phyloP scores from a whole-genome alignment of 1,140 invertebrate species.

The Drosophila watanabei region DNA sequence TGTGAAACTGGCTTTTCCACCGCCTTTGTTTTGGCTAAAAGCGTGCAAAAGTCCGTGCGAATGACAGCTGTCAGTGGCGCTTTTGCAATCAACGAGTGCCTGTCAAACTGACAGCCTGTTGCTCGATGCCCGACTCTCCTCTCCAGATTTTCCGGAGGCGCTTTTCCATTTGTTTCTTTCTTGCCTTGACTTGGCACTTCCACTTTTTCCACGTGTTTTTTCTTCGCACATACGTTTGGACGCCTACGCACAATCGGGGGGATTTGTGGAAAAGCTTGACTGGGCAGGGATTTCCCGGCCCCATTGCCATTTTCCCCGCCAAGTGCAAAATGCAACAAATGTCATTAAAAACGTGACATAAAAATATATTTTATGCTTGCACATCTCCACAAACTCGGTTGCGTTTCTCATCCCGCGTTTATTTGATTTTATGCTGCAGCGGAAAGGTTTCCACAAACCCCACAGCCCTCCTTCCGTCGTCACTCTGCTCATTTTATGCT shows the following conservation, averaged over 20 bases:
- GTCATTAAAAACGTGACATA: constrained; percentile 80
- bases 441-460: constrained; percentile 32
- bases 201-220: constrained; percentile 27
- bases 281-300: background rate
- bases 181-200: constrained; percentile 30
- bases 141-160: background rate
- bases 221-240: constrained; percentile 35
- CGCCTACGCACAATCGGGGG: constrained; percentile 34
- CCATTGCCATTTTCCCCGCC: constrained; percentile 21
- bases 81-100: constrained; percentile 65
- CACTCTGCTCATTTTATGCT: constrained; percentile 67
- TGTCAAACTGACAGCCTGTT: constrained; percentile 77
- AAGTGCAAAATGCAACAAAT: constrained; percentile 81
- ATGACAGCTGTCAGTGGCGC: constrained; percentile 78
- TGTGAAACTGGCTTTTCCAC: background rate
- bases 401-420: constrained; percentile 22
- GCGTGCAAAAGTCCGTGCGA: constrained; percentile 45
- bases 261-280: background rate
- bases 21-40: constrained; percentile 31
- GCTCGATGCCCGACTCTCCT: constrained; percentile 36
- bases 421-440: constrained; percentile 53
- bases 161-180: constrained; percentile 29
- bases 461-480: constrained; percentile 11
- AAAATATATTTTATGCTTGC: constrained; percentile 77
- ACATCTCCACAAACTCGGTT: constrained; percentile 27